Evolutionary conservation across 2,113 vertebrate species (phyloP).

Genomic region (Entosphenus tridentatus): DNA sequence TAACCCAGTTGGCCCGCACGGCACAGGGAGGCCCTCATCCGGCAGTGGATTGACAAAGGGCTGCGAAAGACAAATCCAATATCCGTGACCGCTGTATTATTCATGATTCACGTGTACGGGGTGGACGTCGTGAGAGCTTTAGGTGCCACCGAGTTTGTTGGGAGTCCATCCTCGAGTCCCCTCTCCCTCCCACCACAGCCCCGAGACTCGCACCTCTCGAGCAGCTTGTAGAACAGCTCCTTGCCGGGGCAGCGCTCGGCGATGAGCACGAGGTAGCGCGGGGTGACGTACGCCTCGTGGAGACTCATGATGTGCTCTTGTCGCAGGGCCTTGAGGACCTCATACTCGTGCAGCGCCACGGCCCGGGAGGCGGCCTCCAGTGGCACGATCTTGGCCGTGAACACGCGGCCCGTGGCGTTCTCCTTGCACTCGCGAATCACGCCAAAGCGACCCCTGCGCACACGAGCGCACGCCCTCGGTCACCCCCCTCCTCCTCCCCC

Average conservation of each 20-base stretch:
- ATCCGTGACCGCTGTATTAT: not conserved
- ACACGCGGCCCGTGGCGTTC: constrained; percentile 66
- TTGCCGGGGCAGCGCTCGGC: constrained; percentile 67
- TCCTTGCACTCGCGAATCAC: constrained; percentile 81
- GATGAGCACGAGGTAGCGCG: constrained; percentile 85
- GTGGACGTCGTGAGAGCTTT: not conserved
- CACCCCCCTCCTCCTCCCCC: no score
- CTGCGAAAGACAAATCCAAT: not conserved
- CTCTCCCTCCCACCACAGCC: not conserved
- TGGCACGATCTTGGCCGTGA: constrained; percentile 84
- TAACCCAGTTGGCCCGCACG: no score
- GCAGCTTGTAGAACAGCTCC: constrained; percentile 72
- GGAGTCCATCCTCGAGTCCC: not conserved
- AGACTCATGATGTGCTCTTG: constrained; percentile 73
- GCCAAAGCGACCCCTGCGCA: constrained; percentile 57
- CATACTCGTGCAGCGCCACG: constrained; percentile 62
- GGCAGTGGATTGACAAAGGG: not conserved
- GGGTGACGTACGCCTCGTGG: constrained; percentile 86
- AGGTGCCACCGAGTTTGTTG: not conserved
- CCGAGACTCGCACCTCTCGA: constrained; percentile 40
- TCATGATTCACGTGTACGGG: not conserved
- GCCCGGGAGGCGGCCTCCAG: constrained; percentile 62
- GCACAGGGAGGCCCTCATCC: not conserved
- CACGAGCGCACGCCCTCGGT: no score
- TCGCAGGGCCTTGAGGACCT: constrained; percentile 72